These are phyloP conservation scores for Himalopsyche tibetana DNA, from an alignment of 2,888 invertebrate genomes.

Conservation along the genomic window DNA sequence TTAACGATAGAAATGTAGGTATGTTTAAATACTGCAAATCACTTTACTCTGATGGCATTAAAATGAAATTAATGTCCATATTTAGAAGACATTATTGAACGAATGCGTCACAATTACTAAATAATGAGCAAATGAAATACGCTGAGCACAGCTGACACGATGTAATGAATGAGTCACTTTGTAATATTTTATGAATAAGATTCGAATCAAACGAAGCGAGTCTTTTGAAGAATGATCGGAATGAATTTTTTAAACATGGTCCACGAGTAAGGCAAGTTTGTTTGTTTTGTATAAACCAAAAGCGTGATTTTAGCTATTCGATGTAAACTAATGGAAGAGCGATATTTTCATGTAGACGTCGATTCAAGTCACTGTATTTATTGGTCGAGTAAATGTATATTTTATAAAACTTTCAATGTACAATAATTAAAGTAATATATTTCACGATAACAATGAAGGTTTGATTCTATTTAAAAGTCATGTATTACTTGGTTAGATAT, in stretches of 20 bases:
- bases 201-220: background rate
- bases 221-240: background rate
- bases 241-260: background rate
- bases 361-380: constrained; percentile 10
- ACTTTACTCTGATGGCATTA: background rate
- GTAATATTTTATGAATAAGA: constrained; percentile 3
- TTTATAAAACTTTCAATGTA: no score
- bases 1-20: background rate
- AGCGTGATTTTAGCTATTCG: background rate
- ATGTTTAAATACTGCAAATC: background rate
- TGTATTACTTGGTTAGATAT: background rate
- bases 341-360: background rate
- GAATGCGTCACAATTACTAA: background rate
- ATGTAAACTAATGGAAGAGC: background rate
- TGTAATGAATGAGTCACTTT: constrained; percentile 16
- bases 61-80: background rate
- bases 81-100: background rate
- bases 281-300: background rate
- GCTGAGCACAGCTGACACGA: background rate
- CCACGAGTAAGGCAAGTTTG: background rate
- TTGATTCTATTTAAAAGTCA: background rate
- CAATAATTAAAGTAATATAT: background rate
- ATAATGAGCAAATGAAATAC: background rate
- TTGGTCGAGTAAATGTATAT: background rate
- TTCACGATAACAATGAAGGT: background rate